phyloP scores from a whole-genome alignment of 1,140 invertebrate genomes.

The Caenorhabditis brenneri region DNA sequence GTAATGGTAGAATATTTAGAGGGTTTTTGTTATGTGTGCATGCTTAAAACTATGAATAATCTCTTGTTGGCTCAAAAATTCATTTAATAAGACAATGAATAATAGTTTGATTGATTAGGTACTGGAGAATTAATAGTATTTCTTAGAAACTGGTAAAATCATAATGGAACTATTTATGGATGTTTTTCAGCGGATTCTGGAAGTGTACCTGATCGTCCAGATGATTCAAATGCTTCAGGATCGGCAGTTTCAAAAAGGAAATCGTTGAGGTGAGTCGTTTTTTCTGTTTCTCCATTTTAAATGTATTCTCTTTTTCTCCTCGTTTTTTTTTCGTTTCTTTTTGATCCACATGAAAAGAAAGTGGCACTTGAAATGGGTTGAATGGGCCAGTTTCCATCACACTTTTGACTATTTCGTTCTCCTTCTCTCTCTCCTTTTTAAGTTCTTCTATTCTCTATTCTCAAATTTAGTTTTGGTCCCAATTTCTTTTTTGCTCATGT shows the following conservation, averaged over 20 bases:
- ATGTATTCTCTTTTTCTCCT: background rate
- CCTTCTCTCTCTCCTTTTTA: background rate
- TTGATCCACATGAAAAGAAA: background rate
- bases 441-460: background rate
- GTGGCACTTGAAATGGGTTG: conserved; percentile 8
- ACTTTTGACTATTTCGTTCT: conserved; percentile 34
- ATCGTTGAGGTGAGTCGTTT: conserved; percentile 50
- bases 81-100: background rate
- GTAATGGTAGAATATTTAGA: background rate
- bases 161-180: background rate
- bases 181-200: conserved; percentile 4
- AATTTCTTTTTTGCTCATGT: background rate
- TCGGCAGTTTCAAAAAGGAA: conserved; percentile 52
- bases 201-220: conserved; percentile 45
- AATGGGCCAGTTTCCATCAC: background rate
- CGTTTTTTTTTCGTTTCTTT: background rate
- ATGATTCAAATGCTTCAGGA: conserved; percentile 33
- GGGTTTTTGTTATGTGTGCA: background rate
- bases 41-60: too few relatives aligned
- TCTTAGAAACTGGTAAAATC: too few relatives aligned
- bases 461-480: background rate
- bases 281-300: background rate
- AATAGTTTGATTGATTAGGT: too few relatives aligned
- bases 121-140: too few relatives aligned
- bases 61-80: background rate